Evolutionary conservation across 2,797 vertebrate species (phyloP).

Genomic region (Octomys mimax): DNA sequence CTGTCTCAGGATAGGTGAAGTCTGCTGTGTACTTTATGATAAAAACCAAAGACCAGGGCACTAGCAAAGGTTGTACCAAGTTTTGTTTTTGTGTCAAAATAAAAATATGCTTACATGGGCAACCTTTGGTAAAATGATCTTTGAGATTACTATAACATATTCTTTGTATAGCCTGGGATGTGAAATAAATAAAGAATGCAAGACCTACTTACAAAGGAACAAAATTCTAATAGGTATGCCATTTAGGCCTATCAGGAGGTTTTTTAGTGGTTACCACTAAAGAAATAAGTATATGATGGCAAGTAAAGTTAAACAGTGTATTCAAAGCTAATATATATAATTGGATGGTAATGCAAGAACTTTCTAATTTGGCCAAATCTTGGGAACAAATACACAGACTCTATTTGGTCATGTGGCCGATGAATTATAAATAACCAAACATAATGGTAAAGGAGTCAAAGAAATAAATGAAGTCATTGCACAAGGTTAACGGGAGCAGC

Average conservation of each 20-base stretch:
- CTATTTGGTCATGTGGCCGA: conserved; percentile 80
- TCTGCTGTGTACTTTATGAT: conserved; percentile 65
- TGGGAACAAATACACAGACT: conserved; percentile 73
- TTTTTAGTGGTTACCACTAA: conserved; percentile 5
- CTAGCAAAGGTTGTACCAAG: conserved; percentile 59
- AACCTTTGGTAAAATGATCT: conserved; percentile 81
- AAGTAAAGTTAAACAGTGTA: conserved; percentile 80
- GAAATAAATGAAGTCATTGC: conserved; percentile 85
- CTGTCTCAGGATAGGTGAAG: neutral
- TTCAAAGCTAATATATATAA: conserved; percentile 85
- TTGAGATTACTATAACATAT: conserved; percentile 70
- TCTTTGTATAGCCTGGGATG: conserved; percentile 64
- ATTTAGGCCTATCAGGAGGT: conserved; percentile 61
- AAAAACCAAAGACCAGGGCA: conserved; percentile 74
- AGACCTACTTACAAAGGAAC: conserved; percentile 78
- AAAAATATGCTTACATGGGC: conserved; percentile 75
- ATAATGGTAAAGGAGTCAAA: conserved; percentile 83
- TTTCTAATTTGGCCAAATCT: conserved; percentile 71
- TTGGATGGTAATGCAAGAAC: conserved; percentile 75
- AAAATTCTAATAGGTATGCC: conserved; percentile 69
- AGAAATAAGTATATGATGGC: conserved; percentile 63
- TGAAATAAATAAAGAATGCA: conserved; percentile 85
- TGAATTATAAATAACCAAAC: conserved; percentile 86
- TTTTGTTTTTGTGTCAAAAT: conserved; percentile 69
- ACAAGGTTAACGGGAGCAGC: conserved; percentile 88